Evolutionary conservation across 1,140 invertebrate genomes (phyloP).

Genomic region (Tetragnatha versicolor): DNA sequence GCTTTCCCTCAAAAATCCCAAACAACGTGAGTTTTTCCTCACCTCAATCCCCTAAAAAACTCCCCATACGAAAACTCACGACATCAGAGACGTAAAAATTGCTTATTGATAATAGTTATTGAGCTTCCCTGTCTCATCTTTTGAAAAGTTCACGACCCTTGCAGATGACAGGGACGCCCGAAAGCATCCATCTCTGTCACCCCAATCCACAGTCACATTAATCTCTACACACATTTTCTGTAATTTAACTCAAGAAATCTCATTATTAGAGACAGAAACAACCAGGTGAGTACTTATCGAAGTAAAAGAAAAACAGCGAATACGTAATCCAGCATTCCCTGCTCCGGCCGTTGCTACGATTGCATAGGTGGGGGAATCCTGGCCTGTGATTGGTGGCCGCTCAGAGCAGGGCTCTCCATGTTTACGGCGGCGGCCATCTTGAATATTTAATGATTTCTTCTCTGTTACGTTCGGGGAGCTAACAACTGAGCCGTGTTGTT

Average conservation of each 20-base stretch:
- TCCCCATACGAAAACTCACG: no score
- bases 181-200: slow-evolving; percentile 25
- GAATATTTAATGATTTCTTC: slow-evolving; percentile 52
- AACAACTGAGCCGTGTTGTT: slow-evolving; percentile 18
- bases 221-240: slow-evolving; percentile 26
- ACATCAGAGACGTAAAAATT: slow-evolving; percentile 28
- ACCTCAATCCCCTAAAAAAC: no score
- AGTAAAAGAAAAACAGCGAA: background rate
- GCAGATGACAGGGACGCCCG: slow-evolving; percentile 23
- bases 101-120: slow-evolving; percentile 50
- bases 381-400: slow-evolving; percentile 18
- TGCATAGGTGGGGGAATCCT: background rate
- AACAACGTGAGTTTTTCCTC: background rate
- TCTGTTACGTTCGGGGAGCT: background rate
- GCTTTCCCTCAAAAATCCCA: background rate
- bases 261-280: slow-evolving; percentile 25
- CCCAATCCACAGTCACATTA: slow-evolving; percentile 6
- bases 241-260: slow-evolving; percentile 32
- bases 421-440: slow-evolving; percentile 45
- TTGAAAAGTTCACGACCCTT: slow-evolving; percentile 6
- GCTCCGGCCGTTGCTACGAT: background rate
- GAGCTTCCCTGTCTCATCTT: slow-evolving; percentile 14
- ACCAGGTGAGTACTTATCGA: background rate
- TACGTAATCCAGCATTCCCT: background rate
- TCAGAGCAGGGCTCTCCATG: slow-evolving; percentile 18